Conservation (phyloP, 2,797 vertebrate species). For the Oreochromis mossambicus region DNA sequence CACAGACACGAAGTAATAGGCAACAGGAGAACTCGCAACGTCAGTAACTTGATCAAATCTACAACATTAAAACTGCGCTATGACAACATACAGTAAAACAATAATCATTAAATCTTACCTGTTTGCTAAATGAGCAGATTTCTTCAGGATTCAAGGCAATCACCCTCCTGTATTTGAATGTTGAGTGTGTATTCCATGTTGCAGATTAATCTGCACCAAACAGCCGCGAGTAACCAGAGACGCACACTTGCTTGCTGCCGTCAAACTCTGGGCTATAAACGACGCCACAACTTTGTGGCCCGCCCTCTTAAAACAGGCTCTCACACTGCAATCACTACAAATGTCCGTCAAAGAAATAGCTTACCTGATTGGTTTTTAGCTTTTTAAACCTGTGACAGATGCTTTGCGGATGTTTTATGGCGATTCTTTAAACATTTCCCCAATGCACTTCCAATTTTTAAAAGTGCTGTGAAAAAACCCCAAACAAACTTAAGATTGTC, state of each 20-base stretch:
- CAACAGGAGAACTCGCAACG: not conserved
- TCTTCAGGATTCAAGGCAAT: not conserved
- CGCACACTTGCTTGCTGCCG: not conserved
- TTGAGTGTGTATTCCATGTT: not conserved
- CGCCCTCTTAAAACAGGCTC: slow-evolving; percentile 28
- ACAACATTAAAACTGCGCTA: not conserved
- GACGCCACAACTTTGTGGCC: not conserved
- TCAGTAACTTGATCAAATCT: not conserved
- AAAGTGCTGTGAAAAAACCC: not conserved
- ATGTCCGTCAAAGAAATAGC: not conserved
- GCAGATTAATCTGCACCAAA: not conserved
- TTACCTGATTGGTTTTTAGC: slow-evolving; percentile 8
- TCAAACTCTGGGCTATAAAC: slow-evolving; percentile 9
- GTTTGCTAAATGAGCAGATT: not conserved
- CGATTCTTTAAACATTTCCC: not conserved
- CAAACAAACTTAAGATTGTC: not conserved
- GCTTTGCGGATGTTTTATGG: not conserved
- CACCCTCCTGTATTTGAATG: not conserved
- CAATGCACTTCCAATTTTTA: not conserved
- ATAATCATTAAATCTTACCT: slow-evolving; percentile 3
- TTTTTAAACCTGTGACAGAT: not conserved
- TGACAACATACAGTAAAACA: not conserved
- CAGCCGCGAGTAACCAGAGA: slow-evolving; percentile 34
- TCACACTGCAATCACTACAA: not conserved
- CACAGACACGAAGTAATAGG: not conserved